Conservation (phyloP, 2,888 invertebrate species). For the Drosophila nr. fundita region DNA sequence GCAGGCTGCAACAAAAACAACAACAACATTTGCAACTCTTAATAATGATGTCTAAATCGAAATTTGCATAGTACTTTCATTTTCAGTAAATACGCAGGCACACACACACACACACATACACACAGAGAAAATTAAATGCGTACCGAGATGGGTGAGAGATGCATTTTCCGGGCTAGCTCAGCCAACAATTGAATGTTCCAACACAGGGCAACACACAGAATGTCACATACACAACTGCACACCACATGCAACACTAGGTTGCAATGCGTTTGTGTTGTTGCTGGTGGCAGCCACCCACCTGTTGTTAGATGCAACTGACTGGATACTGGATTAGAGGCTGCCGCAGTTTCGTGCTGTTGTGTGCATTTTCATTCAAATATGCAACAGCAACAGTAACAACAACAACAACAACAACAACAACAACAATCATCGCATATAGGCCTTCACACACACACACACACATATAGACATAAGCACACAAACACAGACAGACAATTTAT, state of each 20-base stretch:
- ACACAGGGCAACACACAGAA: conserved; percentile 17
- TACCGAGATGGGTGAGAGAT: conserved; percentile 1
- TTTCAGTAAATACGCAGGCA: conserved; percentile 47
- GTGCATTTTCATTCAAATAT: conserved; percentile 61
- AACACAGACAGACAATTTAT: conserved; percentile 37
- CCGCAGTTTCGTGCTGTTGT: conserved; percentile 38
- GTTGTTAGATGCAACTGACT: conserved; percentile 64
- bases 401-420: conserved; percentile 55
- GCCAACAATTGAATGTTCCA: conserved; percentile 41
- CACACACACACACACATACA: conserved; percentile 1
- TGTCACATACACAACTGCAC: conserved; percentile 4
- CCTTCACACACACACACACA: conserved; percentile 44
- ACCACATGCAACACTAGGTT: conserved; percentile 31
- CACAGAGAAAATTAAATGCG: neutral
- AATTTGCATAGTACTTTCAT: conserved; percentile 73
- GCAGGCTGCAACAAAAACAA: conserved; percentile 48
- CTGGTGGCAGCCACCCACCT: conserved; percentile 65
- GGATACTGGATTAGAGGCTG: conserved; percentile 74
- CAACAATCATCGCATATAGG: conserved; percentile 44
- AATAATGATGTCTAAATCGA: conserved; percentile 67
- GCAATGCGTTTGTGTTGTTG: conserved; percentile 26
- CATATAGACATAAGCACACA: conserved; percentile 17
- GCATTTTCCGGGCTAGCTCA: conserved; percentile 34
- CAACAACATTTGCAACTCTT: conserved; percentile 31
- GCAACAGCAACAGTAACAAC: conserved; percentile 54